Evolutionary conservation across 2,113 vertebrate species (phyloP).

Genomic region (Oxyura jamaicensis): DNA sequence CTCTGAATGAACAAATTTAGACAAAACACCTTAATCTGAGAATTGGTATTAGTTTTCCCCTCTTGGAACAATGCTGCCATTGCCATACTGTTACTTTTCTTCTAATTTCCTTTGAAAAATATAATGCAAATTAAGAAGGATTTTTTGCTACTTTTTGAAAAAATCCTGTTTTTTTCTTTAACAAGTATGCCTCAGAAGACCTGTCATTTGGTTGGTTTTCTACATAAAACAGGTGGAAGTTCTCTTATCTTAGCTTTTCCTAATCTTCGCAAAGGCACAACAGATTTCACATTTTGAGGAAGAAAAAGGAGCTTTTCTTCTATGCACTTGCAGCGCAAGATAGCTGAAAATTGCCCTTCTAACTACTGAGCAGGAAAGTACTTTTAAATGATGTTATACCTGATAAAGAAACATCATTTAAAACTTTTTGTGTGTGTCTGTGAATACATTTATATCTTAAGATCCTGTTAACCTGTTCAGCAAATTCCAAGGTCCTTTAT

Average conservation of each 20-base stretch:
- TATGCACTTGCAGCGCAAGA: not conserved
- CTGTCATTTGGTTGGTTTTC: not conserved
- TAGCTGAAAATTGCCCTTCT: not conserved
- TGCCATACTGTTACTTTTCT: not conserved
- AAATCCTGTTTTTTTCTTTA: not conserved
- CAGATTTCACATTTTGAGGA: not conserved
- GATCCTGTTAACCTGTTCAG: not conserved
- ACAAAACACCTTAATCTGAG: not conserved
- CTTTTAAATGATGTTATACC: not conserved
- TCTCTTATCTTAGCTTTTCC: not conserved
- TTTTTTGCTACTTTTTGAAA: not conserved
- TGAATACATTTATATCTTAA: not conserved
- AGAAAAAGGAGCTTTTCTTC: not conserved
- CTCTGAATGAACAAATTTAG: not conserved
- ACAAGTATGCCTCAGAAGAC: not conserved
- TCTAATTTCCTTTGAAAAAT: not conserved
- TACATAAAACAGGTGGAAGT: not conserved
- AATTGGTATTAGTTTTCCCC: fast-evolving
- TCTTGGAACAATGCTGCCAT: not conserved
- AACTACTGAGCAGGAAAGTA: not conserved
- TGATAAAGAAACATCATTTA: not conserved
- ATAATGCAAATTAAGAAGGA: not conserved
- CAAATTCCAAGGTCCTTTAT: not conserved
- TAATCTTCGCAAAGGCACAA: not conserved
- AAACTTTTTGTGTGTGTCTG: not conserved